Evolutionary conservation across 2,113 vertebrate species (phyloP).

Genomic region (Neofelis nebulosa): DNA sequence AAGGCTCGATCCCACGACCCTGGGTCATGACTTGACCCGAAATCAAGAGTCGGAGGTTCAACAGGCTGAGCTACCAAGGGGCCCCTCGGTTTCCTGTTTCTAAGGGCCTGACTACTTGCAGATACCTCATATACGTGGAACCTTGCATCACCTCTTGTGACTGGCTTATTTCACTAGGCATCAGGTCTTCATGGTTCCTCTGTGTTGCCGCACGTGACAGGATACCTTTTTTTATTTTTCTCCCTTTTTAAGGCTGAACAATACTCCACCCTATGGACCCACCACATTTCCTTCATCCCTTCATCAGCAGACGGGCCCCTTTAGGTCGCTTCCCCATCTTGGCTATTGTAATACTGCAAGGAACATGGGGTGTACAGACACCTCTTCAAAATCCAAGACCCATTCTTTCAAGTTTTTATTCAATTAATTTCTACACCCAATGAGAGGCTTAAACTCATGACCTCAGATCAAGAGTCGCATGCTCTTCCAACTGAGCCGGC

Average conservation of each 20-base stretch:
- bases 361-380: not conserved
- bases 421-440: no score
- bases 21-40: no score
- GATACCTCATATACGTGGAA: accelerated
- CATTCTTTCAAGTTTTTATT: no score
- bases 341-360: not conserved
- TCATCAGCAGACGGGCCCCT: not conserved
- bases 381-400: not conserved
- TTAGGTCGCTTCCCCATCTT: not conserved
- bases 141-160: not conserved
- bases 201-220: not conserved
- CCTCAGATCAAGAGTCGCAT: no score
- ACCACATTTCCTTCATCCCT: not conserved
- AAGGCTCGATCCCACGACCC: no score
- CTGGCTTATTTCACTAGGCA: not conserved
- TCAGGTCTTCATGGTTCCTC: not conserved
- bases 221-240: not conserved
- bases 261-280: not conserved
- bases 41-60: no score
- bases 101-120: not conserved
- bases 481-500: no score
- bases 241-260: not conserved
- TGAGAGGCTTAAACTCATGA: no score
- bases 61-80: no score
- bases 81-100: not conserved